A percentile compares a stretch with the other conserved stretches of the same genome.
These are phyloP conservation scores for Leptestheria dahalacensis DNA, from an alignment of 1,140 invertebrate genomes.

Conservation along the genomic window DNA sequence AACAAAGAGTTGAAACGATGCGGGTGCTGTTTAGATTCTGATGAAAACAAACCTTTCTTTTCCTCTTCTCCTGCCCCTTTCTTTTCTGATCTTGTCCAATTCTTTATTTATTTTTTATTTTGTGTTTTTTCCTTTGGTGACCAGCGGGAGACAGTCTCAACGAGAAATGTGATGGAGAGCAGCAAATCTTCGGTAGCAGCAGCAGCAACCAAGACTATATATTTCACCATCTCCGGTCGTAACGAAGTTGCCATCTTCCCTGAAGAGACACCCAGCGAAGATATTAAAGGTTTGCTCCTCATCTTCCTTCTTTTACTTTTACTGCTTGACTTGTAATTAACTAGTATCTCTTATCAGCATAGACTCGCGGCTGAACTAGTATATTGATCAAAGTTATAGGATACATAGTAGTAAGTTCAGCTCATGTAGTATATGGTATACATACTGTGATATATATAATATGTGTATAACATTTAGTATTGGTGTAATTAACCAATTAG, in stretches of 20 bases:
- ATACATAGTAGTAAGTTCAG: no score
- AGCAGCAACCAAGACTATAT: slow-evolving; percentile 2
- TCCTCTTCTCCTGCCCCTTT: background rate
- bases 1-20: no score
- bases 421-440: no score
- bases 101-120: background rate
- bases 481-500: no score
- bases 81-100: background rate
- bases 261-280: slow-evolving; percentile 2
- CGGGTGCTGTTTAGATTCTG: background rate
- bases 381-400: no score
- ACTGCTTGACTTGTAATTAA: no score
- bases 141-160: background rate
- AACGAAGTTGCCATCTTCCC: slow-evolving; percentile 7
- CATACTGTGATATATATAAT: no score
- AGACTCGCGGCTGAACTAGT: no score
- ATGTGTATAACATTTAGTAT: no score
- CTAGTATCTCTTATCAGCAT: no score
- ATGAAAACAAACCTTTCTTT: background rate
- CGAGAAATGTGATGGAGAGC: background rate
- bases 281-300: slow-evolving; percentile 11
- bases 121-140: background rate
- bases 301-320: no score
- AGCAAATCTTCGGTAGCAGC: background rate
- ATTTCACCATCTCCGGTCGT: slow-evolving; percentile 1